phyloP scores from a whole-genome alignment of 2,888 invertebrate species.

The Fissipunctia ypsillon region DNA sequence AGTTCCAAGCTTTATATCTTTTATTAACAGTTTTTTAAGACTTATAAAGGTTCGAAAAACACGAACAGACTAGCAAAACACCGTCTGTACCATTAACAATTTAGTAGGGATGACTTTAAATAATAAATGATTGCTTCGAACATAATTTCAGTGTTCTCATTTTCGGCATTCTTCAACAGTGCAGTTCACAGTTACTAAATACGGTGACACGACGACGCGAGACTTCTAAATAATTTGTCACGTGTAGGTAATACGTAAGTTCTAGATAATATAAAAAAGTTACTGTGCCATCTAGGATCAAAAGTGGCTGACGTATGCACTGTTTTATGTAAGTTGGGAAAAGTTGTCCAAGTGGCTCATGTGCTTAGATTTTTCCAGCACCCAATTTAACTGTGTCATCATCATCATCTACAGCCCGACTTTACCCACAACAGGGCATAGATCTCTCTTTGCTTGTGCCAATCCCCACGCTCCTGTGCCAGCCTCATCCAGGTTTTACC shows the following conservation, averaged over 20 bases:
- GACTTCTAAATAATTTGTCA: conserved; percentile 10
- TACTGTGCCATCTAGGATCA: not conserved
- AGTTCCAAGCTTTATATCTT: too few species aligned
- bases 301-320: not conserved
- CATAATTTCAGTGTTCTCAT: not conserved
- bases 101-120: not conserved
- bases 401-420: not conserved
- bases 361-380: not conserved
- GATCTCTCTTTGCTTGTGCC: too few species aligned
- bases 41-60: not conserved
- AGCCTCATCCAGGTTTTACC: not conserved
- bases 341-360: not conserved
- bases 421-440: not conserved
- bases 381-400: not conserved
- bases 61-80: not conserved
- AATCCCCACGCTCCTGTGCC: not conserved
- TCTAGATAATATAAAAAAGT: conserved; percentile 1
- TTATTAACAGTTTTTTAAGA: not conserved
- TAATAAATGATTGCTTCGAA: not conserved
- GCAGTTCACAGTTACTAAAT: not conserved
- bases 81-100: not conserved
- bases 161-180: not conserved
- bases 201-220: conserved; percentile 8
- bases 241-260: not conserved
- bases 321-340: not conserved